phyloP scores from a whole-genome alignment of 2,888 invertebrate genomes.

The Orthonychiurus folsomi region DNA sequence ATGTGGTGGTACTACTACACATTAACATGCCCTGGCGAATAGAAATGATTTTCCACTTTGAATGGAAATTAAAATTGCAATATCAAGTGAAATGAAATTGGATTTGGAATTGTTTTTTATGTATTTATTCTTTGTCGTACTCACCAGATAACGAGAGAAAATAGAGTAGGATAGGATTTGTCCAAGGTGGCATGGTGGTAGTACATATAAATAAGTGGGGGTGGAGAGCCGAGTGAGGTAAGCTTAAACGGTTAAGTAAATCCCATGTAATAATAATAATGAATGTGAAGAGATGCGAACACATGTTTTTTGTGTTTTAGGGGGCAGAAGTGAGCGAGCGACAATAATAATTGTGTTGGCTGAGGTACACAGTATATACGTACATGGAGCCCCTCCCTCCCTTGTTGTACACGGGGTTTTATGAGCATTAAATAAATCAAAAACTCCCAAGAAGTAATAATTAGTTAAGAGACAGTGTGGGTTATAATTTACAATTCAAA shows the following conservation, averaged over 20 bases:
- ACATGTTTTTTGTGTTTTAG: conserved; percentile 1
- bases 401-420: conserved; percentile 12
- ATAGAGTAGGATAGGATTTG: too few relatives aligned
- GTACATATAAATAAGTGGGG: background rate
- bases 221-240: background rate
- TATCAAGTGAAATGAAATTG: too few relatives aligned
- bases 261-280: conserved; percentile 7
- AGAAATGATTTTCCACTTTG: too few relatives aligned
- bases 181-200: too few relatives aligned
- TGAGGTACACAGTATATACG: background rate
- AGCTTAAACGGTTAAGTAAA: background rate
- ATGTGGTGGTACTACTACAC: too few relatives aligned
- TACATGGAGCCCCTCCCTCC: background rate
- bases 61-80: too few relatives aligned
- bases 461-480: conserved; percentile 28
- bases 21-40: too few relatives aligned
- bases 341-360: background rate
- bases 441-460: conserved; percentile 31
- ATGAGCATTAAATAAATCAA: conserved; percentile 29
- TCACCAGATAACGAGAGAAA: too few relatives aligned
- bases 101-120: too few relatives aligned
- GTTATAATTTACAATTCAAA: conserved; percentile 34
- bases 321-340: background rate
- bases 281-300: conserved; percentile 6
- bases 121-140: too few relatives aligned